phyloP scores from a whole-genome alignment of 2,888 invertebrate species.

The Empis livida region DNA sequence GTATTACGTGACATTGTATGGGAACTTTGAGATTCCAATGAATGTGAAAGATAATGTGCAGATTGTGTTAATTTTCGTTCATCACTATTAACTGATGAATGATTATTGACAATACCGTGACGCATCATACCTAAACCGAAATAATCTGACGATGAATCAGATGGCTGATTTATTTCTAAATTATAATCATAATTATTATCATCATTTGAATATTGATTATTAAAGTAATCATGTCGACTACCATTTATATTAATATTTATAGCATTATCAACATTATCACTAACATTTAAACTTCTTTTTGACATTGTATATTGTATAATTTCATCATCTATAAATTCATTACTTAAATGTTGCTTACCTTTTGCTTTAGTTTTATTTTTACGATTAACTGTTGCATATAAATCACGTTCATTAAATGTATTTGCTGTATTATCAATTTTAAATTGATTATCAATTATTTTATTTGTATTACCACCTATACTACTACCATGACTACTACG shows the following conservation, averaged over 20 bases:
- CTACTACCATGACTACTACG: conserved; percentile 26
- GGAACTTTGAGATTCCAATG: conserved; percentile 30
- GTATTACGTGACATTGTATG: conserved; percentile 22
- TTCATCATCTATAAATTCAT: conserved; percentile 35
- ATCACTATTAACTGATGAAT: conserved; percentile 7
- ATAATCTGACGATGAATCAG: conserved; percentile 32
- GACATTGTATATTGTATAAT: conserved; percentile 30
- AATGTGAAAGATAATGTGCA: conserved; percentile 30
- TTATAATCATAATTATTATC: conserved; percentile 25
- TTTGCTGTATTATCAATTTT: conserved; percentile 23
- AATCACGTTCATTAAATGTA: conserved; percentile 29
- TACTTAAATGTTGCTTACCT: conserved; percentile 30
- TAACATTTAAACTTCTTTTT: conserved; percentile 22
- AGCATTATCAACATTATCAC: conserved; percentile 1
- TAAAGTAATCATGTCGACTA: conserved; percentile 16
- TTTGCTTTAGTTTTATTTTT: conserved; percentile 33
- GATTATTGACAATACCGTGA: conserved; percentile 9
- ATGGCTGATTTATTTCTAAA: conserved; percentile 32
- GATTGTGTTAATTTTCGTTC: conserved; percentile 29
- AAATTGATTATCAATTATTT: conserved; percentile 4
- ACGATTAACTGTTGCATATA: conserved; percentile 37
- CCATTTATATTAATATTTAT: background rate
- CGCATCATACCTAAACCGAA: conserved; percentile 27
- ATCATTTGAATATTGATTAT: conserved; percentile 18
- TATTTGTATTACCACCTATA: background rate